A percentile compares a stretch with the other conserved stretches of the same genome.
Evolutionary conservation across 2,113 vertebrate species (phyloP).

Genomic region (Pleuronectes platessa): DNA sequence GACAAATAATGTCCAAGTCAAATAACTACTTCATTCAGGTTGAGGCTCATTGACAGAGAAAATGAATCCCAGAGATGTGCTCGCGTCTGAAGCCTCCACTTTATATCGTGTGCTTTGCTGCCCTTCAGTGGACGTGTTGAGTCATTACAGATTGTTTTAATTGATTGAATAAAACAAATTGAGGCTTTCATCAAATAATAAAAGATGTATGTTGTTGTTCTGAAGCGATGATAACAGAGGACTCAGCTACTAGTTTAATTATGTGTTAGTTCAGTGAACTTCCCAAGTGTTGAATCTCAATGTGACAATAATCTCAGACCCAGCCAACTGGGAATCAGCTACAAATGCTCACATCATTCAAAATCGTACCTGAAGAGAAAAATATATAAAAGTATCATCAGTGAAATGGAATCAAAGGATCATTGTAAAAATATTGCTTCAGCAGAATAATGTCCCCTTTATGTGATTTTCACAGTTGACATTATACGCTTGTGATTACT

Average conservation of each 20-base stretch:
- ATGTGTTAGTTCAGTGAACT: background rate
- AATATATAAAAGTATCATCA: too few relatives aligned
- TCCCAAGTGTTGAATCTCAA: background rate
- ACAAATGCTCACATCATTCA: background rate
- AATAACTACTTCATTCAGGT: too few relatives aligned
- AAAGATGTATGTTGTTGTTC: too few relatives aligned
- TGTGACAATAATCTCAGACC: background rate
- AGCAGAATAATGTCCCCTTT: too few relatives aligned
- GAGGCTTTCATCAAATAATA: background rate
- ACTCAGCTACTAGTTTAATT: background rate
- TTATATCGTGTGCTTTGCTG: slow-evolving; percentile 39
- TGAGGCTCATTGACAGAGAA: background rate
- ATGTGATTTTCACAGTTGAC: too few relatives aligned
- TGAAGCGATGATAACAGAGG: background rate
- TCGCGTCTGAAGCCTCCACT: background rate
- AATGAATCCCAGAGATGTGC: background rate
- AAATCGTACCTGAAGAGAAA: too few relatives aligned
- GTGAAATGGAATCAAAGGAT: too few relatives aligned
- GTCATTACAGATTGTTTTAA: slow-evolving; percentile 3
- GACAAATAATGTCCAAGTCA: too few relatives aligned
- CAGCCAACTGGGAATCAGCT: background rate
- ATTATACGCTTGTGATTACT: too few relatives aligned
- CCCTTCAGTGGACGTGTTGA: slow-evolving; percentile 23
- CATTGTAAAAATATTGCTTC: too few relatives aligned
- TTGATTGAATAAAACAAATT: background rate